Percentiles rank a stretch among this genome's conserved stretches.
Evolutionary conservation across 64 coral and sea anemone genomes (phyloP).

Genomic region (Catalaphyllia jardinei): DNA sequence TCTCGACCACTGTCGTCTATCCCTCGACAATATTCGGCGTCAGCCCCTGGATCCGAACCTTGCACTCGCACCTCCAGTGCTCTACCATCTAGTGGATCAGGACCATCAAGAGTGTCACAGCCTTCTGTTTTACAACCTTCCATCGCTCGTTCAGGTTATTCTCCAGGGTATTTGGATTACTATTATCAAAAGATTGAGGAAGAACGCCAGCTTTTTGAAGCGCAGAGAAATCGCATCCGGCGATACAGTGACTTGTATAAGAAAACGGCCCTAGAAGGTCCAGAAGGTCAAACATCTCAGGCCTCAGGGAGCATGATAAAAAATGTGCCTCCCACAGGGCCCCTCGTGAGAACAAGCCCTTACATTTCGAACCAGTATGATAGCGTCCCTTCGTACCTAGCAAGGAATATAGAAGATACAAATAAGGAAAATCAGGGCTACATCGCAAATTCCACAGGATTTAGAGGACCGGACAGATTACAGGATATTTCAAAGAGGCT

Average conservation of each 20-base stretch:
- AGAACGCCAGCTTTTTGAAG: conserved; percentile 51
- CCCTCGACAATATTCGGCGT: background rate
- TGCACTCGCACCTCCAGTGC: background rate
- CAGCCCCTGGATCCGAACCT: background rate
- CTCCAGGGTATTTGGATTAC: conserved; percentile 50
- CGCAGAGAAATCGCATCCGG: conserved; percentile 21
- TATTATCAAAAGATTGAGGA: conserved; percentile 62
- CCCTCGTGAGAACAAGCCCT: background rate
- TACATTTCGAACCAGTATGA: background rate
- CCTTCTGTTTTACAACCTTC: background rate
- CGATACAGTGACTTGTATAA: conserved; percentile 16
- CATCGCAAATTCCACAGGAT: background rate
- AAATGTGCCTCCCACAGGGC: background rate
- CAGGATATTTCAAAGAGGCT: background rate
- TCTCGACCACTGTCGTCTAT: background rate
- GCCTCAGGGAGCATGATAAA: background rate
- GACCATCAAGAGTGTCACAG: background rate
- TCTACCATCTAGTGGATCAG: background rate
- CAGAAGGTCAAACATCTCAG: background rate
- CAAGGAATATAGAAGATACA: background rate
- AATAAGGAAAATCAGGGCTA: conserved; percentile 19
- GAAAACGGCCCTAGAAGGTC: background rate
- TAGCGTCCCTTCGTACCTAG: background rate
- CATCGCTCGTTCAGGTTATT: background rate
- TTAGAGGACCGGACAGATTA: background rate